Base-by-base conservation (phyloP, 2,888 invertebrate species). In the Hybos culiciformis region DNA sequence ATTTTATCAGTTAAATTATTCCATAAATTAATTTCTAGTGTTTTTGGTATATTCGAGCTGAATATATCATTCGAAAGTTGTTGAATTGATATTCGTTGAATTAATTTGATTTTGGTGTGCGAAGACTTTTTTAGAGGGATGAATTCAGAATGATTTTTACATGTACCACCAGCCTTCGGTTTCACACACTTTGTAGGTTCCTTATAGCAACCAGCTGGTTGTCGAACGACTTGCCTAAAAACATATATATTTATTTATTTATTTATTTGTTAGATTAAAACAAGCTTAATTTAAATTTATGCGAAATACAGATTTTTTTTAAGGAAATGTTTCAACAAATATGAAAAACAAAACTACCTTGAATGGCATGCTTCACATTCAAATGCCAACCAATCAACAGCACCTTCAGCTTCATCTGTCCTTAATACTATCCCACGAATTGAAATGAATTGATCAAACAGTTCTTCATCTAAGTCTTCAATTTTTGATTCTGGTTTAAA, bases 361-460 rank as follows among this genome's bases (percentile, higher is more conserved):
- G 66, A 65, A 14, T 72, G 70, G 59, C 91, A 91, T 41, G 68
- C 71, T 6, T 67, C 67, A 59, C 91, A 91, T 49, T 74, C 68
- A 68, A 87, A 93, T 1, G 83, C 81, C 68, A 92, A 72, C 62
- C 81, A 80, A 7, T 76, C 76, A 51, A 83, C 80, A 18, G 81
- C 67, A 2, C 85, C 75, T 46, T 80, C 81, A 1, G 80, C 73
- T 56, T 78, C 77, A 14, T 85, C 78, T 4, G 86, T 83, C 59
- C 83, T 74, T 46, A 85, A 83, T 1, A 93, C 85, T 33, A 86
- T 87, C 0, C 93, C 93, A 57, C 81, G 77, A 4, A 92, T 74
- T 20, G 83, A 75, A 19, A 88, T 78, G 50, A 92, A 60, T 63
- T 69, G 69, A 76, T 85, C 84, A 67, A 79, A 82, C 54, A 51